phyloP scores from a whole-genome alignment of 53 echinoderm and acorn worm genomes.

The Echinometra lucunter region DNA sequence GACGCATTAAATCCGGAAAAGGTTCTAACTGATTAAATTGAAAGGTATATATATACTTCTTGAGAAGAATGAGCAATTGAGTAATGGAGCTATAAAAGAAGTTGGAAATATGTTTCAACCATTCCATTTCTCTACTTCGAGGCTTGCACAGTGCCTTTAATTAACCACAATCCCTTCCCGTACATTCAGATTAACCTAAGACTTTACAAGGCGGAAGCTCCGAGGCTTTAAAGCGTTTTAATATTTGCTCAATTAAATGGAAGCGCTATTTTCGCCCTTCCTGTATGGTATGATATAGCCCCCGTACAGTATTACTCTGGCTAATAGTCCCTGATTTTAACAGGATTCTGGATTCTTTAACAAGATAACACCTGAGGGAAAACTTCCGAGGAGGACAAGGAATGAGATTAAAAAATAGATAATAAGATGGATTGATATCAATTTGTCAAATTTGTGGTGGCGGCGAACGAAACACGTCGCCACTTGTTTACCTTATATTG shows the following conservation, averaged over 20 bases:
- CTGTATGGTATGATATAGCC: neutral
- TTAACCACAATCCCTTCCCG: constrained; percentile 16
- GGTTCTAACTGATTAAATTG: constrained; percentile 4
- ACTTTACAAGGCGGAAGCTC: constrained; percentile 32
- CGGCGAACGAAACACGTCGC: constrained; percentile 33
- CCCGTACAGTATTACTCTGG: constrained; percentile 35
- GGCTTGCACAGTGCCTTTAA: neutral
- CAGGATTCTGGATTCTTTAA: constrained; percentile 41
- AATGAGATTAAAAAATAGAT: constrained; percentile 56
- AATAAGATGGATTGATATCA: constrained; percentile 64
- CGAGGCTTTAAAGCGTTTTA: constrained; percentile 50
- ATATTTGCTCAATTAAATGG: constrained; percentile 61
- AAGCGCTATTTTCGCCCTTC: constrained; percentile 50
- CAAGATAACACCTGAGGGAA: constrained; percentile 57
- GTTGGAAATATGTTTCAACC: constrained; percentile 24
- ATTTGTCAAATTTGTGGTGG: constrained; percentile 66
- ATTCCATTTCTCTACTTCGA: neutral
- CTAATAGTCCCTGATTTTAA: constrained; percentile 60
- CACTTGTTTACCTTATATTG: constrained; percentile 50
- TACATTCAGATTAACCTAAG: constrained; percentile 30
- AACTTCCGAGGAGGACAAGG: constrained; percentile 51
- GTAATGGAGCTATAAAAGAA: neutral
- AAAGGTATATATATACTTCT: constrained; percentile 10
- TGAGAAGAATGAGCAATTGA: constrained; percentile 16
- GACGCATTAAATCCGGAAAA: constrained; percentile 21